Conservation (phyloP, 2,797 vertebrate species). For the Xiphorhynchus erythropygius region DNA sequence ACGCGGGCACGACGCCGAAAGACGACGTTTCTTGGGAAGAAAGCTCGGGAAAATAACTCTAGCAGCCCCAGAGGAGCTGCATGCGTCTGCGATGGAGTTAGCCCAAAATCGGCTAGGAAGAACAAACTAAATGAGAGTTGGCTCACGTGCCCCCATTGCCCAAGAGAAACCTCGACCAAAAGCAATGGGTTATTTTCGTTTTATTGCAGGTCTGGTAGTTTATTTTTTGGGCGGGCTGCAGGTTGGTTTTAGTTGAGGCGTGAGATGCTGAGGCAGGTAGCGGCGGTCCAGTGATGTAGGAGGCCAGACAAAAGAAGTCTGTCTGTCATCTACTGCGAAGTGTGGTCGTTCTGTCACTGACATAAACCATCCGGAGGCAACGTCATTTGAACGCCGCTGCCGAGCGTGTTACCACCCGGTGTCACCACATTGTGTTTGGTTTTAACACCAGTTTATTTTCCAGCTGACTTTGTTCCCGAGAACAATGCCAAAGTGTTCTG, state of each 20-base stretch:
- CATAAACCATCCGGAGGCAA: not conserved
- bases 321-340: not conserved
- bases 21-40: not conserved
- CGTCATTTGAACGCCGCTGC: not conserved
- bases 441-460: not conserved
- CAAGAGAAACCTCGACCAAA: not conserved
- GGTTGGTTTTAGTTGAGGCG: not conserved
- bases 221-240: not conserved
- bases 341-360: not conserved
- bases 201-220: not conserved
- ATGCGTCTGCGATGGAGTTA: not conserved
- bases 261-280: not conserved
- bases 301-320: constrained; percentile 48
- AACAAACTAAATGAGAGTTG: not conserved
- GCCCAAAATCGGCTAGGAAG: not conserved
- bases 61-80: not conserved
- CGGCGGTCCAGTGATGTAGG: not conserved
- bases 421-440: not conserved
- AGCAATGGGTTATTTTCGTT: not conserved
- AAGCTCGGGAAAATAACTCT: not conserved
- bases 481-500: constrained; percentile 8
- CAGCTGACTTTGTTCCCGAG: not conserved
- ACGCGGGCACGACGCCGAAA: fast-evolving
- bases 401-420: fast-evolving
- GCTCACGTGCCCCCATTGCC: not conserved